These are phyloP conservation scores for Donacobius atricapilla DNA, from an alignment of 2,113 vertebrate genomes.

Conservation along the genomic window DNA sequence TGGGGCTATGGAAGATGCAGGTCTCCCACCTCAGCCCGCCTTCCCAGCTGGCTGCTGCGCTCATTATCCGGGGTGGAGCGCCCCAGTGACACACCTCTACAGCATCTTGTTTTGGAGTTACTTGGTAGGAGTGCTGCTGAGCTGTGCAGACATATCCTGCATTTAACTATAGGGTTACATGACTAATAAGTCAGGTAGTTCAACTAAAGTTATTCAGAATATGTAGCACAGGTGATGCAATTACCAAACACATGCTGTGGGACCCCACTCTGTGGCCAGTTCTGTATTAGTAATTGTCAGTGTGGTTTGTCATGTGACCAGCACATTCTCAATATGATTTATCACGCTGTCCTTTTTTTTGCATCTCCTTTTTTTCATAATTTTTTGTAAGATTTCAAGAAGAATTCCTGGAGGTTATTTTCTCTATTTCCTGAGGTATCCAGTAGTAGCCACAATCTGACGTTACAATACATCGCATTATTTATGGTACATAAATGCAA, in stretches of 20 bases:
- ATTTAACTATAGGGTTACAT: neutral
- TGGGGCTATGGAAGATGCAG: neutral
- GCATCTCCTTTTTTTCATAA: neutral
- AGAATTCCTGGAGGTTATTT: neutral
- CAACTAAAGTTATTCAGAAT: neutral
- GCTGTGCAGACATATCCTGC: conserved; percentile 17
- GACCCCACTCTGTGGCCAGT: rapidly evolving
- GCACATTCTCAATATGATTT: neutral
- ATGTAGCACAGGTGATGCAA: neutral
- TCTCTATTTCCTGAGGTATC: neutral
- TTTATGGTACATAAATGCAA: neutral
- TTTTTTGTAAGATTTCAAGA: neutral
- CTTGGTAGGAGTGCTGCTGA: neutral
- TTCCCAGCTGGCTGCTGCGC: neutral
- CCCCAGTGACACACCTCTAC: neutral
- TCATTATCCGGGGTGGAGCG: neutral
- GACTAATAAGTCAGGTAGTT: neutral
- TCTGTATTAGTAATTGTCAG: neutral
- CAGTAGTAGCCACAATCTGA: neutral
- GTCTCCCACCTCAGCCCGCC: neutral
- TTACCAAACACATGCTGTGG: neutral
- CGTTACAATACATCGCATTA: neutral
- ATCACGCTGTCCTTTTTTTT: neutral
- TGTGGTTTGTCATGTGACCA: neutral
- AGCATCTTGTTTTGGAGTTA: conserved; percentile 42